phyloP scores from a whole-genome alignment of 2,797 vertebrate species.

The Holocentrus rufus region DNA sequence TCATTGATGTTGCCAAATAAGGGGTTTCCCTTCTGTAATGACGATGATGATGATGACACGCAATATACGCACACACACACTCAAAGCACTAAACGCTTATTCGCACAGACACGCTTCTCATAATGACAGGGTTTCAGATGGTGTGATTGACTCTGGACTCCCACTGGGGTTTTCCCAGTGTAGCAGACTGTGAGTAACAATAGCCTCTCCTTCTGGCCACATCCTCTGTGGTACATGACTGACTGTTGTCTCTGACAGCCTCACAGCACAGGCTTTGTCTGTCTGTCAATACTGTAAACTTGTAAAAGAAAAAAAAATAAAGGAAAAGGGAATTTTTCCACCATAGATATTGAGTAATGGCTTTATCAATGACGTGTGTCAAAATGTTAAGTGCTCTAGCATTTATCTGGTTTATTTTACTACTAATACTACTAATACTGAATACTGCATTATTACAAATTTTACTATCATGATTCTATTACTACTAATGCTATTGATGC shows the following conservation, averaged over 20 bases:
- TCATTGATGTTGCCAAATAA: constrained; percentile 20
- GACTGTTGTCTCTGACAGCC: constrained; percentile 20
- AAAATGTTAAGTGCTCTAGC: no score
- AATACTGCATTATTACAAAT: no score
- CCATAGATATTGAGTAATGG: neutral
- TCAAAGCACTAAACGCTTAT: constrained; percentile 6
- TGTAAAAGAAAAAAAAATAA: neutral
- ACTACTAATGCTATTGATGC: no score
- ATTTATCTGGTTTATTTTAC: no score
- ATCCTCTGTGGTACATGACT: constrained; percentile 30
- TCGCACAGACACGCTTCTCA: constrained; percentile 7
- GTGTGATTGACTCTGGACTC: constrained; percentile 15
- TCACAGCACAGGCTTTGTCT: constrained; percentile 9
- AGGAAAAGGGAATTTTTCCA: neutral
- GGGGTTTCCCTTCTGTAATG: constrained; percentile 26
- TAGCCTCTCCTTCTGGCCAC: constrained; percentile 1
- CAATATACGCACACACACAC: neutral
- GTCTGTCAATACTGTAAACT: neutral
- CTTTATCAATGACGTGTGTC: no score
- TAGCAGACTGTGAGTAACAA: neutral
- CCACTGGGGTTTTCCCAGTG: constrained; percentile 2
- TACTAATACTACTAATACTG: no score
- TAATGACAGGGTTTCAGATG: constrained; percentile 29
- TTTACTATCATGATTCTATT: no score
- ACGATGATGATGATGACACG: constrained; percentile 9